phyloP scores from a whole-genome alignment of 92 coral and sea anemone genomes.

The Diadumene lineata region DNA sequence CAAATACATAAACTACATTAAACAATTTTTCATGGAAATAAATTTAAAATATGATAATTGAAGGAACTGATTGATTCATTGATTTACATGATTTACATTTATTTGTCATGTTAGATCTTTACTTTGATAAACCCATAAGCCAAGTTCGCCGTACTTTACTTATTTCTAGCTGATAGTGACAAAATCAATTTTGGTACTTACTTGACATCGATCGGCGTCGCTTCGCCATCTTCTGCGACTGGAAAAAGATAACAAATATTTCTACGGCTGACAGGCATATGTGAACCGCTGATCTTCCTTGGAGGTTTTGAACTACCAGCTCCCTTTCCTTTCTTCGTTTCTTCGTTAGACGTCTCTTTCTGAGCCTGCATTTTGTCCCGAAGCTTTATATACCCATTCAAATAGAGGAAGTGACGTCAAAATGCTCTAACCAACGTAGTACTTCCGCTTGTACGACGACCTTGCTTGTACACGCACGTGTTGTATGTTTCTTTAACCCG shows the following conservation, averaged over 20 bases:
- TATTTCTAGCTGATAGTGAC: not conserved
- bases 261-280: conserved; percentile 23
- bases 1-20: too few species aligned
- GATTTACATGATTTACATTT: too few species aligned
- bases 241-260: conserved; percentile 26
- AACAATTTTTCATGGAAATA: too few species aligned
- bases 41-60: too few species aligned
- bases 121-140: too few species aligned
- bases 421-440: too few species aligned
- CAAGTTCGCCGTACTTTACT: not conserved
- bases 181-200: not conserved
- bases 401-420: conserved; percentile 13
- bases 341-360: not conserved
- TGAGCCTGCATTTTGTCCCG: conserved; percentile 12
- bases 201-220: conserved; percentile 16
- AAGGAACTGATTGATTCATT: too few species aligned
- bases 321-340: conserved; percentile 2
- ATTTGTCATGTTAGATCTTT: too few species aligned
- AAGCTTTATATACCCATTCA: not conserved
- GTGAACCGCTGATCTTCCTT: conserved; percentile 26
- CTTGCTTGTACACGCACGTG: not conserved
- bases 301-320: conserved; percentile 9
- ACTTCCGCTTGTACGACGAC: not conserved
- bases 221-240: conserved; percentile 23
- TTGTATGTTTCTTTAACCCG: not conserved